Base-by-base conservation (phyloP, 2,113 vertebrate species). In the Calcarius ornatus region DNA sequence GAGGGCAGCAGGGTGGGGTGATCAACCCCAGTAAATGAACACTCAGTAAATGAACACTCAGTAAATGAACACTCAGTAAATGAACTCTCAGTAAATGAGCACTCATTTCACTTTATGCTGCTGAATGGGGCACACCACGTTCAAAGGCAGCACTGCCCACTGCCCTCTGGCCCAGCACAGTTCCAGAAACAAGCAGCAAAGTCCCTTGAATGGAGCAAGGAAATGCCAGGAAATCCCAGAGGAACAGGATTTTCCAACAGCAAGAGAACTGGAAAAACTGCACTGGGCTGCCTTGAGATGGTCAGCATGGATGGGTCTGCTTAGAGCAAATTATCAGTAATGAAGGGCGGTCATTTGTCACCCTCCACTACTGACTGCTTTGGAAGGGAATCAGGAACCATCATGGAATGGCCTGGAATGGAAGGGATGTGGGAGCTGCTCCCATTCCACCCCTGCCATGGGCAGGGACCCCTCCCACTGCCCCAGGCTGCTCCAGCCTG, bases 51-150 rank as follows among this genome's bases (percentile, higher is more conserved):
- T 2, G 33, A 80, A 40, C 19, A 6, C 61, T 38, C 38, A 42
- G 45, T 2, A 45, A 69, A 56, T 2, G 33, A 80, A 40, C 19
- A 6, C 61, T 38, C n/a, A n/a, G n/a, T n/a, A n/a, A n/a, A n/a
- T n/a, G n/a, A n/a, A n/a, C n/a, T n/a, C 47, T 24, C 47, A 48
- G 45, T 23, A 23, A 43, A 47, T 47, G 21, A 77, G n/a, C 19
- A 4, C 2, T n/a, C n/a, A 28, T 48, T 69, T 64, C 6, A 15
- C 42, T 59, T 23, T 8, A 35, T 59, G 77, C 35, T 61, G 48
- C 53, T 33, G 63, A 14, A 24, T 0, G 23, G 27, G 42, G 40
- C 45, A n/a, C 0, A 1, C 3, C 10, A 5, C 2, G 0, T 6
- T 23, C 31, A 10, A n/a, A 65, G 59, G 42, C 35, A 51, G n/a